phyloP scores from a whole-genome alignment of 2,113 vertebrate genomes.

The Oreamnos americanus region DNA sequence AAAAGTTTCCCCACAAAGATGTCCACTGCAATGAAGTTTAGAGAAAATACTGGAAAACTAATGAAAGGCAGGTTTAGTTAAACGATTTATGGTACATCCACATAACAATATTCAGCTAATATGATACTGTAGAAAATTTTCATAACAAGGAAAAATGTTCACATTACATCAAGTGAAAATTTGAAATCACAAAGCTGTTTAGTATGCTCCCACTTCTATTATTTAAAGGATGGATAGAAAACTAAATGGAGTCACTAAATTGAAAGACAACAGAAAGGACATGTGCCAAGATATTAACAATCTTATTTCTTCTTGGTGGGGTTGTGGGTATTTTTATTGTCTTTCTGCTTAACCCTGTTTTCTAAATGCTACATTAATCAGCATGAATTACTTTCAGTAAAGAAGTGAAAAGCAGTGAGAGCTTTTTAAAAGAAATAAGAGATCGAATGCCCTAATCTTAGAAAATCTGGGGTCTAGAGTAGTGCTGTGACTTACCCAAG shows the following conservation, averaged over 20 bases:
- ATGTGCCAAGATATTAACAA: background rate
- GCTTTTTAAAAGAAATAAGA: background rate
- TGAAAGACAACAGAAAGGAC: background rate
- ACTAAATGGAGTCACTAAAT: background rate
- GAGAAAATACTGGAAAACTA: background rate
- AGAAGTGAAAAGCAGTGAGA: background rate
- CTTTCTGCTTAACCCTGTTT: conserved; percentile 21
- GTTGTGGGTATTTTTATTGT: background rate
- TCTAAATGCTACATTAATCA: background rate
- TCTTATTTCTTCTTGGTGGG: background rate
- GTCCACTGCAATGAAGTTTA: background rate
- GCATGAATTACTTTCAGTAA: background rate
- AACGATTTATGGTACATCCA: background rate
- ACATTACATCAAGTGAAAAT: background rate
- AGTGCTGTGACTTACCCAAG: background rate
- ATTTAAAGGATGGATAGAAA: background rate
- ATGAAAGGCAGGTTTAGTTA: background rate
- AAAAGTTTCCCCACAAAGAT: conserved; percentile 7
- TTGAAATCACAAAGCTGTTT: background rate
- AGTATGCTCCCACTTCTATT: background rate
- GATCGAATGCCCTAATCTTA: background rate
- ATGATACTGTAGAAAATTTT: background rate
- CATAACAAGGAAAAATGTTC: background rate
- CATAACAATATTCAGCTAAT: background rate
- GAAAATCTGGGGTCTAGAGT: background rate